phyloP scores from a whole-genome alignment of 2,797 vertebrate genomes.

The Poecilia velifera region DNA sequence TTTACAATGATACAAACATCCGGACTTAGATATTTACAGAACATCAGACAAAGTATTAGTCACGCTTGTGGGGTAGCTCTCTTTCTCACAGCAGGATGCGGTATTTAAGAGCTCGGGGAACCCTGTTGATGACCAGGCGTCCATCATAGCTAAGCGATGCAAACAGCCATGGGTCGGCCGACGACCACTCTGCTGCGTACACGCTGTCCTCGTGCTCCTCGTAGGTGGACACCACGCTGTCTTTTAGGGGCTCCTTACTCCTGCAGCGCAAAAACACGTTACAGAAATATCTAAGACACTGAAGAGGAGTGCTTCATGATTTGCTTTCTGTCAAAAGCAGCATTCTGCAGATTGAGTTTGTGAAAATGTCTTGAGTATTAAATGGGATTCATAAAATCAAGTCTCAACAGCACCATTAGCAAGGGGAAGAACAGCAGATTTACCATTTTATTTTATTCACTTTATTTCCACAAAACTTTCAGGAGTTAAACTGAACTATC shows the following conservation, averaged over 20 bases:
- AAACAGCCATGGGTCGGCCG: constrained; percentile 96
- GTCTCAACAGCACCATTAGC: background rate
- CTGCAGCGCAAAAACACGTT: constrained; percentile 63
- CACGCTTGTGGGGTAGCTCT: background rate
- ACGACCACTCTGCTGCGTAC: constrained; percentile 97
- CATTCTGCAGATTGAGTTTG: background rate
- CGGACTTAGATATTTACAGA: background rate
- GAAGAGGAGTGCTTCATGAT: background rate
- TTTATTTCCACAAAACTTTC: background rate
- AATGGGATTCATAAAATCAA: constrained; percentile 14
- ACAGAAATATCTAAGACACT: background rate
- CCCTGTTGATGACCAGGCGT: constrained; percentile 96
- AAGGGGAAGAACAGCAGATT: background rate
- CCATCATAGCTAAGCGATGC: constrained; percentile 97
- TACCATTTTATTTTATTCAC: background rate
- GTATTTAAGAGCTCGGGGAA: constrained; percentile 95
- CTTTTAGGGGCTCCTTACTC: constrained; percentile 91
- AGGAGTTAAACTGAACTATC: background rate
- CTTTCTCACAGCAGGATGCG: constrained; percentile 89
- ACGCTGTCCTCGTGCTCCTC: constrained; percentile 99
- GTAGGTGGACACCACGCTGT: constrained; percentile 95
- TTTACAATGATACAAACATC: constrained; percentile 5
- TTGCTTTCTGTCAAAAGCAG: background rate
- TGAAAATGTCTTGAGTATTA: background rate
- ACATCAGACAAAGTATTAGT: background rate